Conservation (phyloP, 2,797 vertebrate genomes). For the Chiloscyllium punctatum region DNA sequence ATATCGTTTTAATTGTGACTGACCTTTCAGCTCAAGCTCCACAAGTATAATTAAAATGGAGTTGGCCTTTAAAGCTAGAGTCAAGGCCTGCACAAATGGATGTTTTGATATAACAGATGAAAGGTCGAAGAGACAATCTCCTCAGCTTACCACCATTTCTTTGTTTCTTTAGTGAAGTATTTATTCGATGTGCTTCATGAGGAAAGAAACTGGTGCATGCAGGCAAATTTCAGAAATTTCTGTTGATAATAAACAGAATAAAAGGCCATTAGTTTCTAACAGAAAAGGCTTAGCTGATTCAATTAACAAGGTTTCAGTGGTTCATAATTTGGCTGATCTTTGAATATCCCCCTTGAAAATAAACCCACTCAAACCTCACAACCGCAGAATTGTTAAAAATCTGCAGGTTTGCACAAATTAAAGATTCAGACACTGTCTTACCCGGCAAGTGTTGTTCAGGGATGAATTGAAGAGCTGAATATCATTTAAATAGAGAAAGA, state of each 20-base stretch:
- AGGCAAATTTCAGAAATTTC: background rate
- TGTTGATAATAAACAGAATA: background rate
- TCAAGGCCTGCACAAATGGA: background rate
- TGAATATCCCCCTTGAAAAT: too few relatives aligned
- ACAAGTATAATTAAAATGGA: slow-evolving; percentile 12
- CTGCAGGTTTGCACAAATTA: too few relatives aligned
- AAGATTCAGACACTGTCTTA: too few relatives aligned
- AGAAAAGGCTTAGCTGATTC: too few relatives aligned
- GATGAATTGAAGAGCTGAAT: too few relatives aligned
- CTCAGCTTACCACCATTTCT: background rate
- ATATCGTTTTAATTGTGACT: background rate
- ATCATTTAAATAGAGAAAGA: too few relatives aligned
- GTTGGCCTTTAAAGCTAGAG: background rate
- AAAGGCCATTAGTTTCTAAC: background rate
- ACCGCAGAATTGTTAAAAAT: too few relatives aligned
- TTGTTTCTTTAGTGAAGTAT: background rate
- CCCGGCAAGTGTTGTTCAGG: too few relatives aligned
- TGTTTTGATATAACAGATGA: background rate
- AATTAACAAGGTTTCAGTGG: too few relatives aligned
- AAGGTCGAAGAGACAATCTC: background rate
- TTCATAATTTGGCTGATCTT: too few relatives aligned
- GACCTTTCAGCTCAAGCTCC: slow-evolving; percentile 2
- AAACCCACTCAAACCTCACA: too few relatives aligned
- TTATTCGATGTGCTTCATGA: background rate
- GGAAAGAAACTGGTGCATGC: background rate